Percentiles rank a stretch among this genome's conserved stretches.
These are phyloP conservation scores for Lumbricus terrestris DNA, from an alignment of 2,888 invertebrate genomes.

Conservation along the genomic window DNA sequence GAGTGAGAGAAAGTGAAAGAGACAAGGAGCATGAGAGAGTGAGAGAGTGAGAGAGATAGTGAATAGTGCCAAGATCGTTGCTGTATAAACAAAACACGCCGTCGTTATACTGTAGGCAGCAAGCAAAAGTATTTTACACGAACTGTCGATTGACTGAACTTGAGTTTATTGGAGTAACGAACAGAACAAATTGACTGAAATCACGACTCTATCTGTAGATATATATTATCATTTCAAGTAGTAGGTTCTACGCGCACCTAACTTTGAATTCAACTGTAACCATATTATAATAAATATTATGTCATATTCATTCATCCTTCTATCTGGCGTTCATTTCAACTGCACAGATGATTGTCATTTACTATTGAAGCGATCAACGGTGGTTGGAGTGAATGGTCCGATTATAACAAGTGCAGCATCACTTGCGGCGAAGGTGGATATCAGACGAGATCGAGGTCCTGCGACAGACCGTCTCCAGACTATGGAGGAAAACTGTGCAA, in stretches of 20 bases:
- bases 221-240: neutral
- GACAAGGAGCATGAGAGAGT: no score
- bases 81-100: no score
- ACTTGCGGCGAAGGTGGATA: conserved; percentile 32
- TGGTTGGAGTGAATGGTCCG: conserved; percentile 31
- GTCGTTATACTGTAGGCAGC: no score
- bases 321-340: neutral
- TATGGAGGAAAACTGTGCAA: conserved; percentile 30
- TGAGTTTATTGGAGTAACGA: no score
- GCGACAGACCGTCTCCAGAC: conserved; percentile 32
- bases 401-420: conserved; percentile 30
- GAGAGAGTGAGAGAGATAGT: no score
- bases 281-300: neutral
- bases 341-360: neutral
- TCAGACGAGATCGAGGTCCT: conserved; percentile 27
- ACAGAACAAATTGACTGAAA: neutral
- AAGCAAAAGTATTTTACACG: no score
- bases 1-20: no score
- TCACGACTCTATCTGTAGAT: neutral
- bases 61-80: no score
- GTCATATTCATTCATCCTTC: neutral
- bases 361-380: conserved; percentile 30
- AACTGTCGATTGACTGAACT: no score
- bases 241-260: neutral
- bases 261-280: neutral